A percentile compares a stretch with the other conserved stretches of the same genome.
These are phyloP conservation scores for Galeopterus variegatus DNA, from an alignment of 2,113 vertebrate genomes.

Conservation along the genomic window DNA sequence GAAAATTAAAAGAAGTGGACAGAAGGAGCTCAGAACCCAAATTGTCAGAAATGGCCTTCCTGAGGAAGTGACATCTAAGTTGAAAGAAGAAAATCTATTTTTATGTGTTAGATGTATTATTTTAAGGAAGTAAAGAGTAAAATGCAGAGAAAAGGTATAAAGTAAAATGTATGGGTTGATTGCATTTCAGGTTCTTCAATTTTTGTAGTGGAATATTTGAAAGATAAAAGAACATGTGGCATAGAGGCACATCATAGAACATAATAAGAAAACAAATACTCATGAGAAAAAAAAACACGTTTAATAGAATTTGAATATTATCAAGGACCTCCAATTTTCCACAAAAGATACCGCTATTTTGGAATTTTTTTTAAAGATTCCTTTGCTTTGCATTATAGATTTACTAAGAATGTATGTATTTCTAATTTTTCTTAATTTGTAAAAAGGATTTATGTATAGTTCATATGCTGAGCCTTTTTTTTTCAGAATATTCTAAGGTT, in stretches of 20 bases:
- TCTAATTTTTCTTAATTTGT: background rate
- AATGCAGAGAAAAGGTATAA: background rate
- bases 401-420: background rate
- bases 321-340: background rate
- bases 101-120: background rate
- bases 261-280: background rate
- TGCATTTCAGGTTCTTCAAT: background rate
- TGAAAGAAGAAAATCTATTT: background rate
- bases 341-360: background rate
- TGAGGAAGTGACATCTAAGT: background rate
- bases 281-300: background rate
- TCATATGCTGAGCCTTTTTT: background rate
- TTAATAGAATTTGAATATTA: too few relatives aligned
- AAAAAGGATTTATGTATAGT: background rate
- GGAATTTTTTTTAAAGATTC: background rate
- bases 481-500: background rate
- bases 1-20: background rate
- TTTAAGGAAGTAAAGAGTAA: background rate
- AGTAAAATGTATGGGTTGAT: background rate
- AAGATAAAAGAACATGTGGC: background rate
- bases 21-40: background rate
- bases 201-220: background rate
- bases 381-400: background rate
- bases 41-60: background rate
- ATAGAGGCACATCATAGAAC: background rate